Evolutionary conservation across 2,888 invertebrate species (phyloP).

Genomic region (Galerucella nymphaeae): DNA sequence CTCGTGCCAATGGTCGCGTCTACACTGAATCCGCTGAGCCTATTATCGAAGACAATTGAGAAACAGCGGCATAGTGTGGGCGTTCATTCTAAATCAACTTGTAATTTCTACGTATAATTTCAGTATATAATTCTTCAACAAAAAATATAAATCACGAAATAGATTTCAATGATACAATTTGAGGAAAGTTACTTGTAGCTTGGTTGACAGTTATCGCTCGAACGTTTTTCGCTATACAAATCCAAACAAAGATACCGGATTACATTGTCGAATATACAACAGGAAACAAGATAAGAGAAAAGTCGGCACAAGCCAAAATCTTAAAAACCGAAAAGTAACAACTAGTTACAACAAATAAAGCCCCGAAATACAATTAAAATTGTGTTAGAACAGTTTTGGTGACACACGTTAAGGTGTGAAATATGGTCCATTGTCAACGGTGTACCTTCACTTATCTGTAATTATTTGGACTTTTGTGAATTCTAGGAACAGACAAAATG

Average conservation of each 20-base stretch:
- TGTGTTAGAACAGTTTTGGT: constrained; percentile 52
- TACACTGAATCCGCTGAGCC: too few relatives aligned
- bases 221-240: constrained; percentile 7
- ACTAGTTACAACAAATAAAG: constrained; percentile 30
- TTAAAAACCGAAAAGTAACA: constrained; percentile 42
- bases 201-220: neutral
- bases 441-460: constrained; percentile 43
- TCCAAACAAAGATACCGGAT: constrained; percentile 22
- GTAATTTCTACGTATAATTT: neutral
- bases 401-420: constrained; percentile 50
- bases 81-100: too few relatives aligned
- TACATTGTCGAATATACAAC: constrained; percentile 39
- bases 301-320: constrained; percentile 48
- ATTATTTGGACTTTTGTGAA: constrained; percentile 38
- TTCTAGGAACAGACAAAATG: constrained; percentile 45
- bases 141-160: neutral
- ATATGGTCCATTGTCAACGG: constrained; percentile 51
- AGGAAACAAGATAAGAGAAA: constrained; percentile 49
- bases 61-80: too few relatives aligned
- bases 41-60: too few relatives aligned
- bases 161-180: neutral
- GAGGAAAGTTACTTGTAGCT: neutral
- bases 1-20: too few relatives aligned
- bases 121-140: neutral
- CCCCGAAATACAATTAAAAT: constrained; percentile 50